These are phyloP conservation scores for Epizoanthus ramosus DNA, from an alignment of 92 coral and sea anemone species.

Conservation along the genomic window DNA sequence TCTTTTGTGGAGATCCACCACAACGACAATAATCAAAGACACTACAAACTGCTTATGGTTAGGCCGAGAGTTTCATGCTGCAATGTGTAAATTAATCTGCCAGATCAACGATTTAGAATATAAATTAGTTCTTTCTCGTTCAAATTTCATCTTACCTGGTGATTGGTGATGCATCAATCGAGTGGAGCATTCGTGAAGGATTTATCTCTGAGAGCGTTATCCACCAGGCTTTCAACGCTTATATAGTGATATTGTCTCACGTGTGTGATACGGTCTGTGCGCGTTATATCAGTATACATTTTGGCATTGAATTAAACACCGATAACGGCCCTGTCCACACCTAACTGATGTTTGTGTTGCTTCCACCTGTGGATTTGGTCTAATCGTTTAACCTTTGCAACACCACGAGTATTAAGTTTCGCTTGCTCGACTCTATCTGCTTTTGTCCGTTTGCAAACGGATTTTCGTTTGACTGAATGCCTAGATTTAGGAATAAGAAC, in stretches of 20 bases:
- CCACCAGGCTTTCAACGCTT: constrained; percentile 24
- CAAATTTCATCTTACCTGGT: neutral
- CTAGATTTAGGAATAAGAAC: too few relatives aligned
- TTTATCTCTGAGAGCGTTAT: constrained; percentile 1
- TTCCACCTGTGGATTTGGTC: constrained; percentile 31
- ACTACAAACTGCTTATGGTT: too few relatives aligned
- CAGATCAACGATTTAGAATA: too few relatives aligned
- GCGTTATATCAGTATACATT: constrained; percentile 11
- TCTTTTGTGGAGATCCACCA: too few relatives aligned
- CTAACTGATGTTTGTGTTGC: constrained; percentile 32
- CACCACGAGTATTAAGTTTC: neutral
- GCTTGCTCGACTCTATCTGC: constrained; percentile 7
- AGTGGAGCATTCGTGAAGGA: neutral
- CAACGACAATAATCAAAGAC: too few relatives aligned
- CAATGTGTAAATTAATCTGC: too few relatives aligned
- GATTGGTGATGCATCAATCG: neutral
- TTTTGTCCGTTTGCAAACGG: neutral
- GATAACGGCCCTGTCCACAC: constrained; percentile 44
- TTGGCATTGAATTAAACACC: constrained; percentile 34
- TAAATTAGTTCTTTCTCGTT: neutral
- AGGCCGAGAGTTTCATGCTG: too few relatives aligned
- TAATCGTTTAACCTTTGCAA: constrained; percentile 41
- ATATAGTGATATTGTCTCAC: constrained; percentile 16
- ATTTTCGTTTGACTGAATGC: too few relatives aligned
- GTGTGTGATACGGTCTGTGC: constrained; percentile 1